These are phyloP conservation scores for Lates calcarifer DNA, from an alignment of 2,113 vertebrate genomes.

Conservation along the genomic window DNA sequence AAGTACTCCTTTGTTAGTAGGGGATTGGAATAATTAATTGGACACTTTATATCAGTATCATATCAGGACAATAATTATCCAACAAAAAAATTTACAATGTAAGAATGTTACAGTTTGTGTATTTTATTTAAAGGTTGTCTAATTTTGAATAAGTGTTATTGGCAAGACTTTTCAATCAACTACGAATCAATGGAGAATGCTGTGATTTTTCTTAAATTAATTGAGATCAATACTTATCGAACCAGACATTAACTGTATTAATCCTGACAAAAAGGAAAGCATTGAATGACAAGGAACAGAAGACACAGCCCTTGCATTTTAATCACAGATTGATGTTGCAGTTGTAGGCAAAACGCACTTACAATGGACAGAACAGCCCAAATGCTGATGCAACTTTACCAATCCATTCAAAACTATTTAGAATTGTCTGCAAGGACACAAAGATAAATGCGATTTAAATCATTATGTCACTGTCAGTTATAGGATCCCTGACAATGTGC, in stretches of 20 bases:
- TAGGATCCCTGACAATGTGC: conserved; percentile 36
- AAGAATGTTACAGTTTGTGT: not conserved
- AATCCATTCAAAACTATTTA: conserved; percentile 35
- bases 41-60: too few relatives aligned
- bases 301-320: not conserved
- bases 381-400: conserved; percentile 10
- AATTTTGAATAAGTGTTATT: not conserved
- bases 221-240: conserved; percentile 20
- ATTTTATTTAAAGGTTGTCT: not conserved
- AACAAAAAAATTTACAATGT: too few relatives aligned
- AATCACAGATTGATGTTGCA: conserved; percentile 10
- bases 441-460: conserved; percentile 41
- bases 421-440: conserved; percentile 18
- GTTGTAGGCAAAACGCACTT: not conserved
- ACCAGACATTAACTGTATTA: not conserved
- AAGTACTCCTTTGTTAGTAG: not conserved
- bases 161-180: conserved; percentile 11
- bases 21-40: not conserved
- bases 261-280: not conserved
- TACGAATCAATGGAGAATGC: conserved; percentile 29
- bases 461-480: conserved; percentile 47
- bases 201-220: conserved; percentile 19
- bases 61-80: not conserved
- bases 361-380: not conserved
- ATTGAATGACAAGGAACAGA: not conserved